A percentile compares a stretch with the other conserved stretches of the same genome.
These are phyloP conservation scores for Drosophila kurseongensis DNA, from an alignment of 1,140 invertebrate genomes.

Conservation along the genomic window DNA sequence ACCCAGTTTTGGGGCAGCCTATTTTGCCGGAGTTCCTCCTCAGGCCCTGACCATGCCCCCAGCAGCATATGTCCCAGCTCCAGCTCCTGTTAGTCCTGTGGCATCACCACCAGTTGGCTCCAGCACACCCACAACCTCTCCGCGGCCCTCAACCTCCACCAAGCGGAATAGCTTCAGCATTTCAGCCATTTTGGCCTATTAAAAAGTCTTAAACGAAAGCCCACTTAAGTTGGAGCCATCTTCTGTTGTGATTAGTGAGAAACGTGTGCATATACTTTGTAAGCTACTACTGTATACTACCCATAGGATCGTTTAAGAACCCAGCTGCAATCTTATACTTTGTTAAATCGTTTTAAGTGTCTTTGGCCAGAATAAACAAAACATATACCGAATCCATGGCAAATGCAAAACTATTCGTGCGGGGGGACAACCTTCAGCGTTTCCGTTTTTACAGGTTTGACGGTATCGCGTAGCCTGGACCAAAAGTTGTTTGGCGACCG, in stretches of 20 bases:
- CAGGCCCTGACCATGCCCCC: slow-evolving; percentile 27
- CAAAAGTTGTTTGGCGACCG: slow-evolving; percentile 48
- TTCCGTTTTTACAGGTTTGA: slow-evolving; percentile 79
- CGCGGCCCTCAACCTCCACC: slow-evolving; percentile 49
- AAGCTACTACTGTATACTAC: slow-evolving; percentile 29
- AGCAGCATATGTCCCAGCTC: slow-evolving; percentile 20
- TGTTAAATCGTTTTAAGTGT: slow-evolving; percentile 78
- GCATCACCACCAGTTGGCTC: slow-evolving; percentile 10
- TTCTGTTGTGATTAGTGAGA: slow-evolving; percentile 64
- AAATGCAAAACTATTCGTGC: slow-evolving; percentile 29
- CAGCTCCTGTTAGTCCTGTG: slow-evolving; percentile 15
- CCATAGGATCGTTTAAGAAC: slow-evolving; percentile 33
- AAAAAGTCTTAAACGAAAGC: not conserved
- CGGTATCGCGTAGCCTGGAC: slow-evolving; percentile 3
- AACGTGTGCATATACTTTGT: slow-evolving; percentile 62
- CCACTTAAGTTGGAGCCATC: slow-evolving; percentile 5
- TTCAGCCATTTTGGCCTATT: slow-evolving; percentile 80
- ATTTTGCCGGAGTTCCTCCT: slow-evolving; percentile 32
- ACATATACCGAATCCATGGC: slow-evolving; percentile 10
- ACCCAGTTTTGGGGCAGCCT: slow-evolving; percentile 41
- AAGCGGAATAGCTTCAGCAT: slow-evolving; percentile 81
- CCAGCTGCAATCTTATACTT: slow-evolving; percentile 35
- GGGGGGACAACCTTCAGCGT: slow-evolving; percentile 55
- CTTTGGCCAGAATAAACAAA: slow-evolving; percentile 28
- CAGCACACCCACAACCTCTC: slow-evolving; percentile 37